phyloP scores from a whole-genome alignment of 2,797 vertebrate species.

The Choloepus didactylus region DNA sequence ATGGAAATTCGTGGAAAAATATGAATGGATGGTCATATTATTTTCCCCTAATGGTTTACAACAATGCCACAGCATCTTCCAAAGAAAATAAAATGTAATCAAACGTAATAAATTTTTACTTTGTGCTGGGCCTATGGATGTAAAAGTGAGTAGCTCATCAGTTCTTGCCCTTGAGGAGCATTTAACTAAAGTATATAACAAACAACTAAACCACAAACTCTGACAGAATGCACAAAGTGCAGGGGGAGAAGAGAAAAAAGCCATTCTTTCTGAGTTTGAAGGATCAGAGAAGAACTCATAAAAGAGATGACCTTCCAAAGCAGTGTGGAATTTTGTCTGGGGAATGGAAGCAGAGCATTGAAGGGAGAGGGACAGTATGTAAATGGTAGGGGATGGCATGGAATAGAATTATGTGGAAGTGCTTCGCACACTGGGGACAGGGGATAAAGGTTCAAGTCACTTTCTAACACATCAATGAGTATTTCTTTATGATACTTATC shows the following conservation, averaged over 20 bases:
- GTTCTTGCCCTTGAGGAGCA: not conserved
- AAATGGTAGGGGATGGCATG: too few species aligned
- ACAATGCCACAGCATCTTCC: not conserved
- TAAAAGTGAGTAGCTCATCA: not conserved
- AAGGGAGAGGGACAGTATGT: not conserved
- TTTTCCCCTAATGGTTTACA: not conserved
- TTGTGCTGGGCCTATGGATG: not conserved
- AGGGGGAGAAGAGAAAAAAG: not conserved
- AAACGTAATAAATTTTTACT: not conserved
- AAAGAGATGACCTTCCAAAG: not conserved
- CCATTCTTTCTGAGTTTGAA: not conserved
- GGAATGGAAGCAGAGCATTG: not conserved
- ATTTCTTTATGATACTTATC: not conserved
- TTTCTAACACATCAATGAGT: not conserved
- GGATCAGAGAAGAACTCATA: not conserved
- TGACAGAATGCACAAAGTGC: not conserved
- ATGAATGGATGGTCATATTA: not conserved
- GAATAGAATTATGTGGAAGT: not conserved
- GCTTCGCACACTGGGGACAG: not conserved
- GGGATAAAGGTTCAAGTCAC: not conserved
- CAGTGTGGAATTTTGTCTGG: not conserved
- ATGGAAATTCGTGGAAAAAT: not conserved
- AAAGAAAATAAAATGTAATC: not conserved
- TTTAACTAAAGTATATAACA: not conserved
- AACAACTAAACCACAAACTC: not conserved